Base-by-base conservation (phyloP, 2,113 vertebrate genomes). In the Sciurus niger region DNA sequence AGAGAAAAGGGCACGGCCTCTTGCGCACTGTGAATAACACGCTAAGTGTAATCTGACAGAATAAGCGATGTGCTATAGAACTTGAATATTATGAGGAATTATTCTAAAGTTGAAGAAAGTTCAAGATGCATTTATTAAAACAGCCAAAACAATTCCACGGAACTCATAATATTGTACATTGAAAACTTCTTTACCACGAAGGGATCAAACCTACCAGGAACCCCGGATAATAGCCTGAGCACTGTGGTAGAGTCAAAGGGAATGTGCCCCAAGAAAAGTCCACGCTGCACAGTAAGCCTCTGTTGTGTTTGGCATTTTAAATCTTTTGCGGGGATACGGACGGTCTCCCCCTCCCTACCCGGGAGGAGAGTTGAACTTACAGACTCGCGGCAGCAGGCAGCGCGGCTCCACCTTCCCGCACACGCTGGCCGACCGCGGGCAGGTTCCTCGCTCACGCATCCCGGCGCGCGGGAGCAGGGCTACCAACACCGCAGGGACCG, bases 361-460 rank as follows among this genome's bases (percentile, higher is more conserved):
- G 1, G 43, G 55, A 40, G 72, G 65, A 80, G 82, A 51, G 17
- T 2, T 1, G 58, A 58, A 98, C 98, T 98, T 96, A 98, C 98
- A 96, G 94, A 86, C 48, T 89, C 87, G 0, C 37, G 58, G 73
- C 92, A 4, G 93, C 79, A 13, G 43, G 58, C 25, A 37, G n/a
- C 4, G 91, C 30, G 11, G 65, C 94, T 3, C 68, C 63, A 53
- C 48, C 90, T 90, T 53, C 43, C 18, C 6, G 68, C 94, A n/a
- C 82, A 1, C 3, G 92, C 89, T 6, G 43, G 89, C 70, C 9
- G 51, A 17, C 22, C 3, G 51, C 48, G 18, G 73, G 55, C 89
- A 10, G 95, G 73, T 89, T 78, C 85, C 96, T 6, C 0, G 89
- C 74, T 53, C 55, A 74, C 55, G 60, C 97, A 95, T 96, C 78